Percentiles rank a stretch among this genome's conserved stretches.
Evolutionary conservation across 1,140 invertebrate genomes (phyloP).

Genomic region (Venturia canescens): DNA sequence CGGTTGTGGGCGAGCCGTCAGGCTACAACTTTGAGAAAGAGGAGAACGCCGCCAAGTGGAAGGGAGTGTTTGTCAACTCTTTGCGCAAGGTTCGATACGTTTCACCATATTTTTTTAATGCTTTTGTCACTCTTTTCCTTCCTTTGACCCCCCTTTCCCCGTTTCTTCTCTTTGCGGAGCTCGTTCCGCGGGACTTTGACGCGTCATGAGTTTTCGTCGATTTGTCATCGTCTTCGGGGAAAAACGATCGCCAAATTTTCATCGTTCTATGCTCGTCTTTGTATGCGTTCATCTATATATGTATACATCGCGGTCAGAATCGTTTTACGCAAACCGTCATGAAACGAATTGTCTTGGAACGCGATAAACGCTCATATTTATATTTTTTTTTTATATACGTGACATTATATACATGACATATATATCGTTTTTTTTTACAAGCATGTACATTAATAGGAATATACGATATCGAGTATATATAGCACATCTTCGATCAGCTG

Average conservation of each 20-base stretch:
- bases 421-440: too few relatives aligned
- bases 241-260: conserved; percentile 9
- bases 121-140: conserved; percentile 1
- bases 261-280: background rate
- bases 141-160: background rate
- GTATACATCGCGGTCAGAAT: too few relatives aligned
- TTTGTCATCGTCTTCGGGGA: background rate
- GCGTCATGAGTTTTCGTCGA: conserved; percentile 2
- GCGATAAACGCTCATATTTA: too few relatives aligned
- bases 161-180: background rate
- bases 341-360: too few relatives aligned
- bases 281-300: too few relatives aligned
- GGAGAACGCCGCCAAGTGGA: conserved; percentile 93
- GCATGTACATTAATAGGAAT: too few relatives aligned
- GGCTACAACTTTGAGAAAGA: conserved; percentile 92
- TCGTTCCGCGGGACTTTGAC: background rate
- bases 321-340: too few relatives aligned
- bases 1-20: conserved; percentile 79
- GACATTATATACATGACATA: too few relatives aligned
- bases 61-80: conserved; percentile 89
- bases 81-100: conserved; percentile 81
- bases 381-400: too few relatives aligned
- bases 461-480: too few relatives aligned
- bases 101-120: conserved; percentile 12
- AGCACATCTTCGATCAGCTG: too few relatives aligned